Base-by-base conservation (phyloP, 2,888 invertebrate genomes). In the Erannis defoliaria region DNA sequence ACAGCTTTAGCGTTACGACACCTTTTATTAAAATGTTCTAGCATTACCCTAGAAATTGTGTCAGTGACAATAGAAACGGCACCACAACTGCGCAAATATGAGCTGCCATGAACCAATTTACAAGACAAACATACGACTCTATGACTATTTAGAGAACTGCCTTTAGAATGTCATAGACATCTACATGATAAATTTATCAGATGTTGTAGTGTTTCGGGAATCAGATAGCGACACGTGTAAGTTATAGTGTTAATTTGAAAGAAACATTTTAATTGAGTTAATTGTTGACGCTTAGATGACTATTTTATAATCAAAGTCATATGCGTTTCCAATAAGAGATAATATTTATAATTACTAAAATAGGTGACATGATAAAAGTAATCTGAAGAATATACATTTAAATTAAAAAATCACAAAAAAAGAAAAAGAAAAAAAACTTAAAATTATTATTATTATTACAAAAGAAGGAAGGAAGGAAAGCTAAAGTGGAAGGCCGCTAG, bases 91-190 rank as follows among this genome's bases (percentile, higher is more conserved):
- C 64, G 76, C 81, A 89, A 90, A 90, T 78, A 82, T 61, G 65
- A 71, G 73, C 73, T 78, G 75, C 86, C 85, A 80, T 89, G 86
- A 84, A 87, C 88, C 81, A 88, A 89, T 88, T 88, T 86, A 84
- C 80, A 79, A 62, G 73, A 72, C 73, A 83, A 84, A 82, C 76
- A 81, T 74, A 77, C 68, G 71, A 35, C 40, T 51, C 40, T 45
- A 57, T 53, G 56, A 78, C 80, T 77, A 79, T 82, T 81, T 83
- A 78, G 76, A 80, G 74, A 76, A 74, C 72, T 64, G 67, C 53
- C 31, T 67, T 60, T 54, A 68, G 78, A 74, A 77, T 67, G 73
- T 51, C 56, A 48, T 51, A 63, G 50, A 59, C 38, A 49, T 37
- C 56, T 57, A 40, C 49, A 51, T 62, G 56, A 62, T 43, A 56